Evolutionary conservation across 2,888 invertebrate species (phyloP), one percentile per base, ranked within the genome.

Genomic region (Eupsilia transversa): DNA sequence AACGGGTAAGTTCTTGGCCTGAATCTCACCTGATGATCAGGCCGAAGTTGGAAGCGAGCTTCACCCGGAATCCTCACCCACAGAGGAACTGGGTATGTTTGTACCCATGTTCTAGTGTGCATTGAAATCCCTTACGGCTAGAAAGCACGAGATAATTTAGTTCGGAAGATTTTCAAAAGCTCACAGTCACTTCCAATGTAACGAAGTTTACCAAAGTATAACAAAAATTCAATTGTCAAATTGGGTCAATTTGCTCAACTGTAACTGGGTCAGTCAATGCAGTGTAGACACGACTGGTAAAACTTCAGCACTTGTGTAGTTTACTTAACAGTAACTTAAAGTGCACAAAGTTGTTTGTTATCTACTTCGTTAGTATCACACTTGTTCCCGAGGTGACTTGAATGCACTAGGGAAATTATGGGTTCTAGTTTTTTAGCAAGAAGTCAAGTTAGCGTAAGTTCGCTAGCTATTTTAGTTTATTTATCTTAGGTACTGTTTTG

Each of bases 211-310:
- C 20, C 49, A 54, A 75, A 78, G 65, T 59, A 12, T 74, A 41
- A 61, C 38, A 56, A 69, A 82, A 84, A 82, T 79, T 77, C 69
- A 72, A 79, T 84, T 82, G 71, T 57, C 46, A 60, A 86, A 81
- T 86, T 84, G 64, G 84, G 85, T 86, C 86, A 86, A 74, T 74
- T 83, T 60, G 57, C n/a, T 38, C 7, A 73, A 74, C 57, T 33
- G 79, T 27, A 85, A 84, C 65, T 71, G 66, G 82, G 88, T 87
- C 86, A 89, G 86, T 83, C 86, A 88, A 79, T 85, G 86, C 88
- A 82, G 87, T 73, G 68, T 33, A 27, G 46, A 56, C 38, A 49
- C 5, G 17, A 52, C 27, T 59, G 27, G 59, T n/a, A 52, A 68
- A 71, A 75, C 64, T 80, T 67, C 30, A 46, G 38, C 14, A 57